Conservation (phyloP, 2,113 vertebrate genomes). For the Salvelinus alpinus region DNA sequence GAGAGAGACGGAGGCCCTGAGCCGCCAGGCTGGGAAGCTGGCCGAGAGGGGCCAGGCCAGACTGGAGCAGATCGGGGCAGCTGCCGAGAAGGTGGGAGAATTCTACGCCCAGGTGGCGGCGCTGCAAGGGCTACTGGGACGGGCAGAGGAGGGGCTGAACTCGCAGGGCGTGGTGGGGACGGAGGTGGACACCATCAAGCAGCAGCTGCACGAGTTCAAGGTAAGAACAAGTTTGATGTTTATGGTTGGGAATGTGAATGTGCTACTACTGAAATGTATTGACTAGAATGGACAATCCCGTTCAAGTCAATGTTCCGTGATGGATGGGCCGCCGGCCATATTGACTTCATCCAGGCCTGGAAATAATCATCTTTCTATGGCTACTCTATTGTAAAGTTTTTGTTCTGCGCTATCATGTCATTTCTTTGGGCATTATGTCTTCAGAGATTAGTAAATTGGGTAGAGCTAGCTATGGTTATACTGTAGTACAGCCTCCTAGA, state of each 20-base stretch:
- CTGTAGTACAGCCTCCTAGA: no score
- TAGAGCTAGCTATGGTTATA: no score
- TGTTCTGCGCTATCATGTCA: no score
- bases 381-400: no score
- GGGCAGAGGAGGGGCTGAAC: conserved; percentile 82
- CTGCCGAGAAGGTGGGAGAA: conserved; percentile 80
- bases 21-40: conserved; percentile 90
- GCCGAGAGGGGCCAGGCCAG: conserved; percentile 83
- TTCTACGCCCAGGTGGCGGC: conserved; percentile 84
- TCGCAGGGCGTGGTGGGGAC: conserved; percentile 88
- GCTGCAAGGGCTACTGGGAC: conserved; percentile 81
- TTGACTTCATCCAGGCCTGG: no score
- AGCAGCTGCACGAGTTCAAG: conserved; percentile 95
- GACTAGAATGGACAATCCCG: no score
- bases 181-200: conserved; percentile 92
- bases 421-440: no score
- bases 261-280: background rate
- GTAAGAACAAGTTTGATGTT: conserved; percentile 66
- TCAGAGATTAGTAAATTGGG: no score
- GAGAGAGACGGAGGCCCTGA: conserved; percentile 89
- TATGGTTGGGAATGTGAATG: background rate
- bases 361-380: no score
- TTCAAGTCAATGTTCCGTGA: no score
- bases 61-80: conserved; percentile 83
- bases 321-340: no score